Evolutionary conservation across 2,888 invertebrate genomes (phyloP), one percentile per base, ranked within the genome.

Genomic region (Noctua comes): DNA sequence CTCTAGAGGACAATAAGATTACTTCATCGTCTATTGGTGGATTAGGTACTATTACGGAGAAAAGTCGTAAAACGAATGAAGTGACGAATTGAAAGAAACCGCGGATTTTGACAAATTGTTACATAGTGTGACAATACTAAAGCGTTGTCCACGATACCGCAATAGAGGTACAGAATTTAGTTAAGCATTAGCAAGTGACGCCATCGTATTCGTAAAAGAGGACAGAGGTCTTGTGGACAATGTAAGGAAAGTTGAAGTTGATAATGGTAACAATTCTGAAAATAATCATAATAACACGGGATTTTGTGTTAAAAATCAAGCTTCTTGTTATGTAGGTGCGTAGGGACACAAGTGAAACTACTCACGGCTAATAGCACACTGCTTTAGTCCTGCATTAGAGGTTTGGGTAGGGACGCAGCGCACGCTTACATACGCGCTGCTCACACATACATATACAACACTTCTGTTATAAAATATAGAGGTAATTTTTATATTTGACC

Each of bases 1-100:
- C 4, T 54, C 6, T 64, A n/a, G 43, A 79, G 11, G 27, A 75
- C 59, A 79, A 84, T 51, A n/a, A 21, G 1, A 62, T 80, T 66
- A 80, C 66, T 80, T 46, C 31, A 68, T 21, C 1, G 18, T 46
- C 27, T 11, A 83, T 70, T 65, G n/a, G 64, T 62, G n/a, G 16
- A 64, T 71, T 11, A 27, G 10, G 5, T 69, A 43, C 68, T 43
- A 66, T 68, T 62, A 54, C 11, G 18, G 6, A 48, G 3, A 13
- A 68, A 57, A 48, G 4, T 18, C 54, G 13, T 59, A 48, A 4
- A 62, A 66, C 8, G 18, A 66, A 66, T 66, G 43, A 16, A 66
- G 46, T 18, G 43, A 66, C n/a, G 66, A 66, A 48, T 24, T n/a
- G 13, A 77, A 68, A 36, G 40, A 64, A 51, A 27, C 10, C 0